Evolutionary conservation across 2,888 invertebrate genomes (phyloP), one percentile per base, ranked within the genome.

Genomic region (Drosophila prolongata): DNA sequence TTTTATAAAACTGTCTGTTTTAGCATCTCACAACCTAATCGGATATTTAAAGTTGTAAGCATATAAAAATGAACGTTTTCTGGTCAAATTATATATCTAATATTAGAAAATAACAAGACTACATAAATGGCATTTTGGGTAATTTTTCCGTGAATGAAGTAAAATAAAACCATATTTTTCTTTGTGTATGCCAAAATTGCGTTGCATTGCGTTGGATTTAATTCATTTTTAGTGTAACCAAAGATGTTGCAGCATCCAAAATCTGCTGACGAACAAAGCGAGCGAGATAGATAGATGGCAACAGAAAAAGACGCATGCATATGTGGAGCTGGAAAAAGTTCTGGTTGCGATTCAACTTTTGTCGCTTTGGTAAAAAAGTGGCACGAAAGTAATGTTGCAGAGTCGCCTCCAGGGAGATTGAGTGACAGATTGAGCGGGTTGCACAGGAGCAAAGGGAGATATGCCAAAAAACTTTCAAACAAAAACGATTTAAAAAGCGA

Each of bases 401-500:
- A 67, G 66, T 59, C 66, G 77, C 66, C 87, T 75, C 87, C 72
- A 34, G 84, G 78, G 89, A 86, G 80, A 77, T 77, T 79, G 75
- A 86, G 65, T 83, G 89, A 82, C 81, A 83, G 83, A 81, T 88
- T 86, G 85, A 64, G 70, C 37, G 65, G 56, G 58, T 58, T 59
- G 57, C 58, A 42, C 60, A 13, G 55, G 19, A 35, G 47, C 34
- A 34, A 47, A 11, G 13, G 49, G 58, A 38, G 68, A 56, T 58
- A 62, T 70, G 72, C 50, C 42, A 24, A 50, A 60, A 82, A 86
- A 86, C 68, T 82, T 82, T 83, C 67, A 69, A 82, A 82, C 81
- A 82, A 82, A 82, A 82, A 83, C 82, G 82, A 88, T 82, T 82
- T 82, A 70, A 80, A 82, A 82, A 82, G 87, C 87, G 75, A 87